Evolutionary conservation across 30 jellyfish, hydroid and myxozoan species (phyloP).

Genomic region (Cassiopea xamachana): DNA sequence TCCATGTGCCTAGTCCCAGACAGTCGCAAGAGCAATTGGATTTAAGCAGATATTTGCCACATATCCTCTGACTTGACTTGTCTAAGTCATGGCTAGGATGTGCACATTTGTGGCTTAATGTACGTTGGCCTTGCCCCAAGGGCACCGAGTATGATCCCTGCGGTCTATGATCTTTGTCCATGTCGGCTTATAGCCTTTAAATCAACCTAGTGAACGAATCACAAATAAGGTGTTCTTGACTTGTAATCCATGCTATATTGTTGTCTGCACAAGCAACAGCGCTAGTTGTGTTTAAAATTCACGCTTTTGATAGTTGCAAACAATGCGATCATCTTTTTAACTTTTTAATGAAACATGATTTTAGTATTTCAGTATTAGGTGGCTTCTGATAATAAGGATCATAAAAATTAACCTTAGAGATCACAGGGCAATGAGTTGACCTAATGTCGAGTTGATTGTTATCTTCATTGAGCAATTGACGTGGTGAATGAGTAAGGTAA

Average conservation of each 20-base stretch:
- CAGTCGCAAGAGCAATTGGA: slow-evolving; percentile 33
- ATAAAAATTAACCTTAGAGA: neutral
- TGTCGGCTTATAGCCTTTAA: slow-evolving; percentile 6
- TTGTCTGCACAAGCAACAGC: neutral
- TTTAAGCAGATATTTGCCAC: slow-evolving; percentile 1
- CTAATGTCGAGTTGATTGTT: slow-evolving; percentile 12
- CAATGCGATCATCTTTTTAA: neutral
- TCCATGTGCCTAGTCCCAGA: slow-evolving; percentile 3
- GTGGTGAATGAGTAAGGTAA: slow-evolving; percentile 16
- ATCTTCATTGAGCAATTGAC: slow-evolving; percentile 31
- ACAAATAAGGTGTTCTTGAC: neutral
- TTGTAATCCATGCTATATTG: neutral
- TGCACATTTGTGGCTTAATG: neutral
- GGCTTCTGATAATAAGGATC: neutral
- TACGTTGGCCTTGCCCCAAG: slow-evolving; percentile 2
- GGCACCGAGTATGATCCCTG: slow-evolving; percentile 36
- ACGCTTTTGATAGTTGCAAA: neutral
- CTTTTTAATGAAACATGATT: neutral
- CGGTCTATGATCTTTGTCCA: slow-evolving; percentile 44
- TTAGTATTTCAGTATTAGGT: neutral
- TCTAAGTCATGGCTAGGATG: slow-evolving; percentile 19
- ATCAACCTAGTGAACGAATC: slow-evolving; percentile 3
- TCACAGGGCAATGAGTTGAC: slow-evolving; percentile 16
- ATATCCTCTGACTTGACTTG: neutral
- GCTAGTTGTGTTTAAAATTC: too few species aligned